A percentile compares a stretch with the other conserved stretches of the same genome.
phyloP scores from a whole-genome alignment of 1,140 invertebrate species.

The Adelges cooleyi region DNA sequence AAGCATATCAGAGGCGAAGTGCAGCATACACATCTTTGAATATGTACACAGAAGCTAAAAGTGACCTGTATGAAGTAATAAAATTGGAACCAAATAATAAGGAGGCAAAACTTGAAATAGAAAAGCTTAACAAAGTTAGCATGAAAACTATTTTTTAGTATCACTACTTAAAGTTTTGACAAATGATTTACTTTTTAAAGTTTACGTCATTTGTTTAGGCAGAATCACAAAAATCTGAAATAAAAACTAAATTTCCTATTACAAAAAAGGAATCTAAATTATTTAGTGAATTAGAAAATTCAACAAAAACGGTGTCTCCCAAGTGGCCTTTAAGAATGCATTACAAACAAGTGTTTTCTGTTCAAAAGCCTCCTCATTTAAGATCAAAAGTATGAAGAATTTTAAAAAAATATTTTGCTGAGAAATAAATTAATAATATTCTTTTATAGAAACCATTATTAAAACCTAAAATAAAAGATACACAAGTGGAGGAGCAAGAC shows the following conservation, averaged over 20 bases:
- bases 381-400: slow-evolving; percentile 46
- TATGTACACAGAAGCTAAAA: slow-evolving; percentile 49
- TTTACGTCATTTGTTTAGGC: too few relatives aligned
- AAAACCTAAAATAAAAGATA: slow-evolving; percentile 37
- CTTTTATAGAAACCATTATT: slow-evolving; percentile 42
- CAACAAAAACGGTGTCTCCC: slow-evolving; percentile 9
- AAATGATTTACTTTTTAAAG: too few relatives aligned
- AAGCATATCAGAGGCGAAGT: slow-evolving; percentile 65
- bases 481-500: slow-evolving; percentile 31
- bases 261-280: not conserved
- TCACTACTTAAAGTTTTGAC: too few relatives aligned
- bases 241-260: not conserved
- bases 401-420: not conserved
- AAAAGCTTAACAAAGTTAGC: slow-evolving; percentile 31
- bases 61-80: slow-evolving; percentile 54
- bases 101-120: slow-evolving; percentile 31
- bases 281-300: not conserved
- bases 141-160: too few relatives aligned
- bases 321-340: slow-evolving; percentile 36
- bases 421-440: too few relatives aligned
- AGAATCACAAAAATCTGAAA: not conserved
- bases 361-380: slow-evolving; percentile 50
- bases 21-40: slow-evolving; percentile 51
- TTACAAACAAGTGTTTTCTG: slow-evolving; percentile 44
- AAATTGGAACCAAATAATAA: slow-evolving; percentile 57